phyloP scores from a whole-genome alignment of 2,113 vertebrate genomes.

The Pontoporia blainvillei region DNA sequence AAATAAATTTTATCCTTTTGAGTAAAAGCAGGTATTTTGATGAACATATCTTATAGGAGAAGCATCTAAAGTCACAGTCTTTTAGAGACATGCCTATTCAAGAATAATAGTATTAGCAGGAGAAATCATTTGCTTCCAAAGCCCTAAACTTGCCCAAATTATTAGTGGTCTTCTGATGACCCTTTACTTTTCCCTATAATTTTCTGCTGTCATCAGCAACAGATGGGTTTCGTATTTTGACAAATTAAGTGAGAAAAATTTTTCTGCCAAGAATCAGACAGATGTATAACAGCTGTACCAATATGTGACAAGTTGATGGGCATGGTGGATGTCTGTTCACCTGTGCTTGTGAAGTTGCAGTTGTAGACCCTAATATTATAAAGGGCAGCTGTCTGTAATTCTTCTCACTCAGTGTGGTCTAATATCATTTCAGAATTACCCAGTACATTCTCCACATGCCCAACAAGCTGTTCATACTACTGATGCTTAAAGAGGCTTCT shows the following conservation, averaged over 20 bases:
- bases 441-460: neutral
- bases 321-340: neutral
- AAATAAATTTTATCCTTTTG: neutral
- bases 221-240: constrained; percentile 27
- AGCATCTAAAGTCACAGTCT: neutral
- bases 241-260: constrained; percentile 54
- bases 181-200: neutral
- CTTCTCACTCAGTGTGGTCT: neutral
- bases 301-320: constrained; percentile 40
- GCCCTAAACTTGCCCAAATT: neutral
- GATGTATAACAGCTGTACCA: neutral
- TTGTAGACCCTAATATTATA: neutral
- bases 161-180: neutral
- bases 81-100: neutral
- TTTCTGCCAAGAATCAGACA: constrained; percentile 30
- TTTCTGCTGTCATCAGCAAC: neutral
- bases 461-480: neutral
- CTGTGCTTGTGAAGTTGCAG: constrained; percentile 27
- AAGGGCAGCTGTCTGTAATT: neutral
- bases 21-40: neutral
- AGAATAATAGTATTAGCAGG: neutral
- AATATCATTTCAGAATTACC: neutral
- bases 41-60: neutral
- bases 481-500: neutral
- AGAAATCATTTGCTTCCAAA: constrained; percentile 24